A percentile compares a stretch with the other conserved stretches of the same genome.
These are phyloP conservation scores for Anthopleura sola DNA, from an alignment of 64 coral and sea anemone genomes.

Conservation along the genomic window DNA sequence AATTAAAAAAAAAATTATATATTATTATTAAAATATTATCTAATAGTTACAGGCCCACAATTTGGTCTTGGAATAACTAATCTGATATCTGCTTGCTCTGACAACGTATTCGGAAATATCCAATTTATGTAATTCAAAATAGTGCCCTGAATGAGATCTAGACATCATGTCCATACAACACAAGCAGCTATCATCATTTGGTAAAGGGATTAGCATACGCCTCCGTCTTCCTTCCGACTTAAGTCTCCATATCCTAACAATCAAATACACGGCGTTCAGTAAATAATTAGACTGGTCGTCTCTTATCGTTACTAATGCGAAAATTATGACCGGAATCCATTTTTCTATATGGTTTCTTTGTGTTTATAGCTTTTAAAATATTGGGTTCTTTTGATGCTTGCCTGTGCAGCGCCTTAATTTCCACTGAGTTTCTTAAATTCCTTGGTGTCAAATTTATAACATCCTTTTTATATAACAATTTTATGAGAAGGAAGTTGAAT, in stretches of 20 bases:
- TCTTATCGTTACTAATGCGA: background rate
- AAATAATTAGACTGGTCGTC: background rate
- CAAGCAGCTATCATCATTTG: background rate
- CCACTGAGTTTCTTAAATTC: background rate
- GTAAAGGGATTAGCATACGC: slow-evolving; percentile 3
- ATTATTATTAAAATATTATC: no score
- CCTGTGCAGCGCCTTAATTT: background rate
- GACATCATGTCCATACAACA: no score
- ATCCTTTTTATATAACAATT: background rate
- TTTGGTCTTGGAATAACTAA: no score
- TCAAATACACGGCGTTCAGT: background rate
- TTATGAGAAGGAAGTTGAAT: background rate
- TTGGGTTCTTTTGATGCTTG: background rate
- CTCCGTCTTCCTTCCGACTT: background rate
- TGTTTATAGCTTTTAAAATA: background rate
- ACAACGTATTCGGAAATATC: no score
- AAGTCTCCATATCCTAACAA: background rate
- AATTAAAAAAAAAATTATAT: no score
- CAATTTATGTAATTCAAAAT: no score
- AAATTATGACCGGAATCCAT: background rate
- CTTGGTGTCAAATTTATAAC: background rate
- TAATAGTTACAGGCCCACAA: no score
- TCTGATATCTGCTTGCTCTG: no score
- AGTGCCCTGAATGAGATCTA: no score
- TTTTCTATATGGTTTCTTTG: background rate